Evolutionary conservation across 2,888 invertebrate genomes (phyloP), one percentile per base, ranked within the genome.

Genomic region (Scelioninae gen. 1): DNA sequence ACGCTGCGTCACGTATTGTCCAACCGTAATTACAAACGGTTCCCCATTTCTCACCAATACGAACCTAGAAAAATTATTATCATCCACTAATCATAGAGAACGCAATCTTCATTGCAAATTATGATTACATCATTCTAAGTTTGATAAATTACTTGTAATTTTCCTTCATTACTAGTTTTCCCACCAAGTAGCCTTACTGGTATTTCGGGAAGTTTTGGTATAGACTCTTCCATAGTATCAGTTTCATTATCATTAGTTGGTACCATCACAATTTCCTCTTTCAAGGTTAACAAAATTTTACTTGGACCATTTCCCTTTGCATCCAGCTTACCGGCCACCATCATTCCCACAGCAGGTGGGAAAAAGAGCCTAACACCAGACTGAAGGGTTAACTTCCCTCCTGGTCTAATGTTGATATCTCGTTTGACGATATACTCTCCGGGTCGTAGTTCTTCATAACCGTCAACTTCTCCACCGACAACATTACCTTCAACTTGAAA

Each of bases 1-100:
- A 93, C 0, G 98, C 97, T 0, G 99, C 98, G 89, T 98, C 96
- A 51, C 95, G 94, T 16, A 97, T 95, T 53, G 96, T 98, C 98
- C 99, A 99, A 55, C 96, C 97, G 90, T 99, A 97, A 92, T 97
- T 97, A 91, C 99, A 99, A 0, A 99, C 97, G 0, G 99, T 99
- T 40, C 99, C 99, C 99, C 99, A 99, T 90, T 95, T 95, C 0
- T 96, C 96, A 78, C 96, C 95, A 8, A 98, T 93, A 88, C 95
- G 95, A 0, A 99, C 95, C 93, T 95, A n/a, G 23, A 23, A 23
- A 1, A 23, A 4, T 23, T 2, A 23, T 23, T 23, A 23, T 4
- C 23, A 23, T 23, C 1, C 23, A 23, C 1, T 23, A 23, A 23
- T 23, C 23, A 23, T 23, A 23, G 23, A 23, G 23, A 23, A 23